Evolutionary conservation across 35 echinoderm and acorn worm genomes (phyloP), one percentile per base, ranked within the genome.

Genomic region (Amphiura filiformis): DNA sequence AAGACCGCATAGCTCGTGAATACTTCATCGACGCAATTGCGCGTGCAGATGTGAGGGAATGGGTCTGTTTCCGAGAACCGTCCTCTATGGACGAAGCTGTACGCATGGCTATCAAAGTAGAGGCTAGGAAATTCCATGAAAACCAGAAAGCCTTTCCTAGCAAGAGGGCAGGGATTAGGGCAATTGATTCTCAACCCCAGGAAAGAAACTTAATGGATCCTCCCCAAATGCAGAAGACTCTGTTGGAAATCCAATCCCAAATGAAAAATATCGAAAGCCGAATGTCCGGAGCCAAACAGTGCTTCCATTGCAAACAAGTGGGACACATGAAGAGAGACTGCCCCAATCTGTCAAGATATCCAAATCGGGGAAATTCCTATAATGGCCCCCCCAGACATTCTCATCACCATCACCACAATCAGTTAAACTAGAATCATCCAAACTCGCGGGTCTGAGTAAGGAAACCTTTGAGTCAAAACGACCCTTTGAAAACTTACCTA

Each of bases 11-110:
- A 32, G 76, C 36, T 82, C 87, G 61, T 22, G 77, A 92, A 32
- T 76, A 80, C 41, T 92, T 92, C 52, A 78, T 93, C n/a, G 91
- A 93, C 28, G 90, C 84, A 17, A 44, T 93, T 36, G 77, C 23
- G 1, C 77, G 83, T 23, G 38, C 84, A 9, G 91, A 93, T 23
- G 77, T 65, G 2, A 82, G 86, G 35, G 76, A 77, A 85, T 76
- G 39, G n/a, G 91, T 87, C 0, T 88, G 64, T 35, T 86, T 83
- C 44, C 77, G 75, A 56, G 85, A 84, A 80, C 83, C 84, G 18
- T 22, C 28, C 14, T 86, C 39, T 14, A 33, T 86, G n/a, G 76
- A 84, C 34, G 90, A 86, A 0, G 90, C 77, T 23, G 90, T 91
- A 7, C 30, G 76, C 11, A 84, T 91, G 33, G 83, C 84, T 31